Conservation (phyloP, 2,113 vertebrate species). For the Xiphias gladius region DNA sequence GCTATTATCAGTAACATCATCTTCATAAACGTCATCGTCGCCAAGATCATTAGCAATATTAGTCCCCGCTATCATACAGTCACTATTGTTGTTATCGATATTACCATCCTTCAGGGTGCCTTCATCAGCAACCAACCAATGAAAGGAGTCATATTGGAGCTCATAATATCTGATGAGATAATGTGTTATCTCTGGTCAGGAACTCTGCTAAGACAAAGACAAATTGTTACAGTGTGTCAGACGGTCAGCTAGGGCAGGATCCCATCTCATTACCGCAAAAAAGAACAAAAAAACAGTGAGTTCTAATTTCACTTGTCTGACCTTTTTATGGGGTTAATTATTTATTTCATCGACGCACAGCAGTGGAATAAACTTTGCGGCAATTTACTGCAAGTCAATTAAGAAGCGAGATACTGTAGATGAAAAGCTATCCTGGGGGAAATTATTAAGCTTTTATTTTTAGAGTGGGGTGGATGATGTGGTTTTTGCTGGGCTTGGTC, state of each 20-base stretch:
- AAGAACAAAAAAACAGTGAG: conserved; percentile 53
- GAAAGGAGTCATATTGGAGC: conserved; percentile 43
- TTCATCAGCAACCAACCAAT: conserved; percentile 54
- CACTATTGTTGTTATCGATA: conserved; percentile 59
- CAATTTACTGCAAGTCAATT: conserved; percentile 82
- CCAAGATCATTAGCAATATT: conserved; percentile 70
- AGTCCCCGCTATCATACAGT: conserved; percentile 54
- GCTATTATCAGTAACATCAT: conserved; percentile 50
- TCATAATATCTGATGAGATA: conserved; percentile 65
- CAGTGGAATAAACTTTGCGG: conserved; percentile 78
- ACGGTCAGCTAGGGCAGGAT: conserved; percentile 59
- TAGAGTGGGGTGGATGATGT: conserved; percentile 74
- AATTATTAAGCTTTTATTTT: conserved; percentile 82
- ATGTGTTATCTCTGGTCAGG: conserved; percentile 58
- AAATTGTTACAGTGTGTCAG: conserved; percentile 53
- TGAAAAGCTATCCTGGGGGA: conserved; percentile 81
- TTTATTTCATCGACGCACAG: conserved; percentile 79
- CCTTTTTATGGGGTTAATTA: conserved; percentile 82
- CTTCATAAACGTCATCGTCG: conserved; percentile 45
- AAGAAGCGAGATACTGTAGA: conserved; percentile 69
- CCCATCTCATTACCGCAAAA: conserved; percentile 58
- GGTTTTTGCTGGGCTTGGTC: conserved; percentile 48
- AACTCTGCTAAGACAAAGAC: conserved; percentile 61
- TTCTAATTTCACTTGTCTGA: conserved; percentile 79
- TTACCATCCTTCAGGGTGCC: conserved; percentile 52